phyloP scores from a whole-genome alignment of 2,888 invertebrate species.

The Bembecia ichneumoniformis region DNA sequence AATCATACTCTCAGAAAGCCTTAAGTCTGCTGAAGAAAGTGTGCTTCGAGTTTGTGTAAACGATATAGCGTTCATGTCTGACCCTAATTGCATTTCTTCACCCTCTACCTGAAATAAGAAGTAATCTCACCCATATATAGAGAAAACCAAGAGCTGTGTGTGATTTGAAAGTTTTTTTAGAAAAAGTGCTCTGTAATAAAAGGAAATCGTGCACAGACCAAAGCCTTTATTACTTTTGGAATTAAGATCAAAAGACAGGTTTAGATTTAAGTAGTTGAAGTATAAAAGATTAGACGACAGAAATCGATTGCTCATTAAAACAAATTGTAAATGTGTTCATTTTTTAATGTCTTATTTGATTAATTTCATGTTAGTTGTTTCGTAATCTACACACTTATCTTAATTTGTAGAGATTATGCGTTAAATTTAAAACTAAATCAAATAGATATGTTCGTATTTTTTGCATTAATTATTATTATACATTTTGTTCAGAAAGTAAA shows the following conservation, averaged over 20 bases:
- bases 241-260: conserved; percentile 27
- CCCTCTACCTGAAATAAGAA: conserved; percentile 72
- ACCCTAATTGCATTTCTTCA: conserved; percentile 69
- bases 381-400: conserved; percentile 31
- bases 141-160: conserved; percentile 35
- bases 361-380: conserved; percentile 34
- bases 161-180: conserved; percentile 10
- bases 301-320: conserved; percentile 38
- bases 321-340: conserved; percentile 35
- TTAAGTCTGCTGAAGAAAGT: conserved; percentile 61
- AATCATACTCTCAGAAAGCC: conserved; percentile 60
- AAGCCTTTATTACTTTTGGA: conserved; percentile 66
- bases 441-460: too few relatives aligned
- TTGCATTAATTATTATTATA: too few relatives aligned
- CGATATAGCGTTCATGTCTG: conserved; percentile 63
- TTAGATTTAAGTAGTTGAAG: conserved; percentile 17
- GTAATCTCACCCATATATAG: conserved; percentile 68
- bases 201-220: conserved; percentile 58
- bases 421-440: conserved; percentile 8
- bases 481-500: too few relatives aligned
- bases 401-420: conserved; percentile 28
- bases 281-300: conserved; percentile 20
- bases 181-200: conserved; percentile 8
- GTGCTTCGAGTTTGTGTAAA: conserved; percentile 65
- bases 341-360: conserved; percentile 32